These are phyloP conservation scores for Propithecus coquereli DNA, from an alignment of 2,113 vertebrate genomes.

Conservation along the genomic window DNA sequence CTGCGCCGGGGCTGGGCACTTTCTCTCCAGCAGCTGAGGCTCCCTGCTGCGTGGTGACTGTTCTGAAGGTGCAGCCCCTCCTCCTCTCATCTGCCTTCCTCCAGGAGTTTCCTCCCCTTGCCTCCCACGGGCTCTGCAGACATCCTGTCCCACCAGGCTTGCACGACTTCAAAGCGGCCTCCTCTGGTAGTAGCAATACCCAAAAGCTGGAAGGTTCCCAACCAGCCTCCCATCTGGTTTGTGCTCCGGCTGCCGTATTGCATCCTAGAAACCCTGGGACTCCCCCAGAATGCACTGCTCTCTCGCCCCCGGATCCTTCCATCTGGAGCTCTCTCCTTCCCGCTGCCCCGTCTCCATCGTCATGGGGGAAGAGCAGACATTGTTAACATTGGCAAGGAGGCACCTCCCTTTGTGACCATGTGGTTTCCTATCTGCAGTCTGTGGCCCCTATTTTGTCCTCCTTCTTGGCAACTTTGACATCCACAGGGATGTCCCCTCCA, in stretches of 20 bases:
- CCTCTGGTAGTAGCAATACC: constrained; percentile 43
- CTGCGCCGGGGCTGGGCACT: background rate
- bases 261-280: background rate
- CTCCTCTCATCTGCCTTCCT: constrained; percentile 6
- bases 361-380: background rate
- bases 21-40: background rate
- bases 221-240: constrained; percentile 29
- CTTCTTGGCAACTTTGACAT: background rate
- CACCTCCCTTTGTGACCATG: background rate
- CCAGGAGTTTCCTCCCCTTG: constrained; percentile 13
- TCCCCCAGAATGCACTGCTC: constrained; percentile 5
- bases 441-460: background rate
- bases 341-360: background rate
- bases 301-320: background rate
- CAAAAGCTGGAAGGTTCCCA: constrained; percentile 25
- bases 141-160: constrained; percentile 39
- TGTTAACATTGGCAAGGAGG: background rate
- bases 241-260: background rate
- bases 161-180: background rate
- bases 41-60: background rate
- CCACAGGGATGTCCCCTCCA: background rate
- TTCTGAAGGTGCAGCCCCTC: background rate
- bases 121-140: constrained; percentile 30
- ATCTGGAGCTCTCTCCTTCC: background rate
- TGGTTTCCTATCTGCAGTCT: background rate